phyloP scores from a whole-genome alignment of 2,888 invertebrate species.

The Sialis lutaria region DNA sequence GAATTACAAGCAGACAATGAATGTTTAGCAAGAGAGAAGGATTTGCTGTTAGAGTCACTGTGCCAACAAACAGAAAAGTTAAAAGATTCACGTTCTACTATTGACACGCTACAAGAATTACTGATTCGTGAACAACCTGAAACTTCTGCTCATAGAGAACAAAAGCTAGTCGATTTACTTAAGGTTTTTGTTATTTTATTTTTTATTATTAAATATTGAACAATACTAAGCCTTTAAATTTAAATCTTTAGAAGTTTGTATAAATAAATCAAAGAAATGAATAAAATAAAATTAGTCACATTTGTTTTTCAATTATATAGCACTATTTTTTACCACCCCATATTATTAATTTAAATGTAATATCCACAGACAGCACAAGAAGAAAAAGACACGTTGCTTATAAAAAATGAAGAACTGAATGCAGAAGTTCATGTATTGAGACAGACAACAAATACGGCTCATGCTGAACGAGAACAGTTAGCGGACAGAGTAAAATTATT shows the following conservation, averaged over 20 bases:
- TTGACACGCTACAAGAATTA: slow-evolving; percentile 69
- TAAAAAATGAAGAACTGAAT: slow-evolving; percentile 64
- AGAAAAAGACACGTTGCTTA: slow-evolving; percentile 52
- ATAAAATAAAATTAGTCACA: too few species aligned
- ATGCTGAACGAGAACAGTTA: slow-evolving; percentile 43
- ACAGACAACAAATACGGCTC: slow-evolving; percentile 36
- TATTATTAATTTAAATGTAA: slow-evolving; percentile 5
- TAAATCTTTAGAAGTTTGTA: too few species aligned
- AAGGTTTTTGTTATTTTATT: slow-evolving; percentile 33
- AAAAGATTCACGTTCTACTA: slow-evolving; percentile 70
- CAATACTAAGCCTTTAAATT: too few species aligned
- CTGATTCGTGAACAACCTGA: slow-evolving; percentile 40
- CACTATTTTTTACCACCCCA: too few species aligned
- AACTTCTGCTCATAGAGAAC: slow-evolving; percentile 53
- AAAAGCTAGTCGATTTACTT: slow-evolving; percentile 66
- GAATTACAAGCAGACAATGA: slow-evolving; percentile 81
- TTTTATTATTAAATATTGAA: slow-evolving; percentile 1
- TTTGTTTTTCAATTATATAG: too few species aligned
- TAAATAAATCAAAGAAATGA: too few species aligned
- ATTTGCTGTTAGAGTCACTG: slow-evolving; percentile 73
- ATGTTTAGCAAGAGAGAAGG: slow-evolving; percentile 73
- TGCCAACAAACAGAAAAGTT: slow-evolving; percentile 85
- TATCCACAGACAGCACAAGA: slow-evolving; percentile 47
- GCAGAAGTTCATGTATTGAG: slow-evolving; percentile 49
- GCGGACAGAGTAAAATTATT: slow-evolving; percentile 50